phyloP scores from a whole-genome alignment of 92 coral and sea anemone genomes.

The Heteractis magnifica region DNA sequence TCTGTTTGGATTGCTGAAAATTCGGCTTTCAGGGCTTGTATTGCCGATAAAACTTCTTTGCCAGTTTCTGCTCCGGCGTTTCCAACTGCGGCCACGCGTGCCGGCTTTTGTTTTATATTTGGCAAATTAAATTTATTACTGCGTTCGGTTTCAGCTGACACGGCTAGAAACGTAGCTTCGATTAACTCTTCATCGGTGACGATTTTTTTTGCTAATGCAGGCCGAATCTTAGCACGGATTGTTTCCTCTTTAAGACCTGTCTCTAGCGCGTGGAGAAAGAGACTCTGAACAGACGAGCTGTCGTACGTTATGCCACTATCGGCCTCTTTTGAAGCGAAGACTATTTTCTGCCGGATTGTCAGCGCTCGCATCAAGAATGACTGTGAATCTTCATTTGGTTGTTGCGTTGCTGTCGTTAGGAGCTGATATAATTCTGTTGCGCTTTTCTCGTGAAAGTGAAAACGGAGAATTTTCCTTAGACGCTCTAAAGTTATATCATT shows the following conservation, averaged over 20 bases:
- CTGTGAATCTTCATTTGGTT: constrained; percentile 56
- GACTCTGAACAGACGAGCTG: constrained; percentile 38
- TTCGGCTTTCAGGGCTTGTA: background rate
- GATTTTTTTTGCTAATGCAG: too few species aligned
- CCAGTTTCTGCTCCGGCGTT: background rate
- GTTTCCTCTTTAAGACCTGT: constrained; percentile 23
- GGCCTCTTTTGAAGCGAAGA: constrained; percentile 15
- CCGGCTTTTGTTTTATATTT: background rate
- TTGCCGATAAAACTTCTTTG: background rate
- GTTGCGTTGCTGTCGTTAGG: too few species aligned
- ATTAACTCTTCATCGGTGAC: too few species aligned
- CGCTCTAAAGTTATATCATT: constrained; percentile 31
- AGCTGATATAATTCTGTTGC: too few species aligned
- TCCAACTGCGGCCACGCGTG: background rate
- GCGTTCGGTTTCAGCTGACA: background rate
- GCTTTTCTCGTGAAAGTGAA: too few species aligned
- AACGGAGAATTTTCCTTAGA: constrained; percentile 46
- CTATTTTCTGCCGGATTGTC: constrained; percentile 36
- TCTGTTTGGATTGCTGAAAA: background rate
- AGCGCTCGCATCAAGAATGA: constrained; percentile 54
- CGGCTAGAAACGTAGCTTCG: background rate
- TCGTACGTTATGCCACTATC: constrained; percentile 43
- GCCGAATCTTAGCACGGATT: too few species aligned
- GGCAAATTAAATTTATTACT: background rate
- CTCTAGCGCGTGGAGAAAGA: constrained; percentile 62